These are phyloP conservation scores for Henricia sp. DNA, from an alignment of 53 echinoderm and acorn worm species.

Conservation along the genomic window DNA sequence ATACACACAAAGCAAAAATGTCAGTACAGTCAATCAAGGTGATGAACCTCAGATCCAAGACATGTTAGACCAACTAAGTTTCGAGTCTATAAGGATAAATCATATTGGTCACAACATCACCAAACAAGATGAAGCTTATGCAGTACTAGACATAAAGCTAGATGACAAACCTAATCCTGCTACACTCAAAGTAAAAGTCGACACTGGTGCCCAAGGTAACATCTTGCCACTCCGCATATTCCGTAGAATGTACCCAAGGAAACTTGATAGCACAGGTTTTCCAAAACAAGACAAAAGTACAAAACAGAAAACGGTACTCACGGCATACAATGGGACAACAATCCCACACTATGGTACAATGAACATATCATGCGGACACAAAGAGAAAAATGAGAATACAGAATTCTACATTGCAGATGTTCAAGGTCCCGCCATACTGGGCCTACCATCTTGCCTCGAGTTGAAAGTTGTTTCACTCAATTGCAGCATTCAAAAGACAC, in stretches of 20 bases:
- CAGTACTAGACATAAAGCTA: not conserved
- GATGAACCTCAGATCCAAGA: not conserved
- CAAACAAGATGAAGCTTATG: conserved; percentile 40
- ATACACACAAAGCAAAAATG: conserved; percentile 1
- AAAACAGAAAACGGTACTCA: not conserved
- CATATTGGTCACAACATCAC: not conserved
- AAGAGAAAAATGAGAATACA: not conserved
- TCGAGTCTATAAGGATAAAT: not conserved
- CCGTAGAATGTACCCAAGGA: conserved; percentile 60
- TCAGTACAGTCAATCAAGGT: conserved; percentile 12
- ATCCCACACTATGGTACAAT: not conserved
- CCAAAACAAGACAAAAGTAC: not conserved
- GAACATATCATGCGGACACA: not conserved
- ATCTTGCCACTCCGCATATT: conserved; percentile 63
- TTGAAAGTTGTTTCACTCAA: conserved; percentile 54
- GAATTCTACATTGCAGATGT: conserved; percentile 45
- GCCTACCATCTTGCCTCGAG: conserved; percentile 24
- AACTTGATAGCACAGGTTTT: conserved; percentile 12
- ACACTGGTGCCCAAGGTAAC: conserved; percentile 72
- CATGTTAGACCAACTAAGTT: not conserved
- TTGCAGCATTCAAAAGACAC: conserved; percentile 3
- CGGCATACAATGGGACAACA: not conserved
- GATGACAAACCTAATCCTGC: conserved; percentile 14
- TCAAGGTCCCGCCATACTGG: conserved; percentile 55
- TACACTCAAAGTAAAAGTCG: conserved; percentile 50